These are phyloP conservation scores for Champsocephalus gunnari DNA, from an alignment of 2,797 vertebrate species.

Conservation along the genomic window DNA sequence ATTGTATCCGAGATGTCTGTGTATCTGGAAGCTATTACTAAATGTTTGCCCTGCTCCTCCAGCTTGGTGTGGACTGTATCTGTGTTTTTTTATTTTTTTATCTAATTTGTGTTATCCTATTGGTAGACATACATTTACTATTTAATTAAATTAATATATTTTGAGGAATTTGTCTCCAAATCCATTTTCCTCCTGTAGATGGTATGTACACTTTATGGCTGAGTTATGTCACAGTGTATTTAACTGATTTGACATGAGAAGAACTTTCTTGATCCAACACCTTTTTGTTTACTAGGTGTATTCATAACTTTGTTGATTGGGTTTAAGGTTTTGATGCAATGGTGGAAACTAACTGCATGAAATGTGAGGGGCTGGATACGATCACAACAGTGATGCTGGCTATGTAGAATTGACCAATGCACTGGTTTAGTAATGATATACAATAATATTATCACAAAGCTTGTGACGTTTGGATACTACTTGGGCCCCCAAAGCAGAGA, in stretches of 20 bases:
- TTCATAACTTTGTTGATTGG: neutral
- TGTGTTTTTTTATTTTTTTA: neutral
- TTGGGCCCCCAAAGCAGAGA: no score
- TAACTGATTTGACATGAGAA: neutral
- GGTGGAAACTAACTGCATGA: slow-evolving; percentile 36
- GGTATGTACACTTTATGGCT: neutral
- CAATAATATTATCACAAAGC: neutral
- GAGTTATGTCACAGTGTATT: neutral
- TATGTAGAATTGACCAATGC: neutral
- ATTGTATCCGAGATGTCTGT: slow-evolving; percentile 81
- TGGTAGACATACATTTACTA: neutral
- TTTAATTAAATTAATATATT: neutral
- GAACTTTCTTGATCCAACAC: neutral
- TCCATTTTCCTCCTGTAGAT: neutral
- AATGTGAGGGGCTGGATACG: neutral
- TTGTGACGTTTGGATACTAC: no score
- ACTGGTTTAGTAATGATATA: neutral
- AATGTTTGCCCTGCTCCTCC: slow-evolving; percentile 22
- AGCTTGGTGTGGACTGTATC: slow-evolving; percentile 36
- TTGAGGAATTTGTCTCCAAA: neutral
- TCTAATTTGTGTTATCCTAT: neutral
- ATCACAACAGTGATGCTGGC: neutral
- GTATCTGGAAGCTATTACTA: slow-evolving; percentile 85
- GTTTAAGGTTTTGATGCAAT: neutral
- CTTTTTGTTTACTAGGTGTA: neutral